phyloP scores from a whole-genome alignment of 2,888 invertebrate genomes.

The Watsonalla binaria region DNA sequence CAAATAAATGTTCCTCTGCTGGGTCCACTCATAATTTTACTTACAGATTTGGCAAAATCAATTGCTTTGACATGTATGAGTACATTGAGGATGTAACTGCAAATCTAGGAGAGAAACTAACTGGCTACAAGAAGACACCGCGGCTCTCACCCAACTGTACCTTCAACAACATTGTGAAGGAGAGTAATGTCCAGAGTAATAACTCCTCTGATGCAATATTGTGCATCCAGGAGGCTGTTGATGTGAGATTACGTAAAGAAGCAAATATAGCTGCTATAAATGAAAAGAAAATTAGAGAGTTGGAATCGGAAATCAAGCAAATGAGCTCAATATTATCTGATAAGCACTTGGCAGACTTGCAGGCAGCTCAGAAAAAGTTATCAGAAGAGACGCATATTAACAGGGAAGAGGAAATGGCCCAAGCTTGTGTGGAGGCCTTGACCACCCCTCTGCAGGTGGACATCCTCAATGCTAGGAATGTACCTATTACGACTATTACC shows the following conservation, averaged over 20 bases:
- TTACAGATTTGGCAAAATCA: slow-evolving; percentile 80
- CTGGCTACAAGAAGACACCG: slow-evolving; percentile 63
- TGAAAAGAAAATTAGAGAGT: slow-evolving; percentile 59
- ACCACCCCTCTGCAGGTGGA: slow-evolving; percentile 49
- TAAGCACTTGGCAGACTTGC: slow-evolving; percentile 54
- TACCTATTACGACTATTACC: slow-evolving; percentile 41
- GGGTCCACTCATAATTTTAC: slow-evolving; percentile 80
- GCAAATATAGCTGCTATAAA: slow-evolving; percentile 62
- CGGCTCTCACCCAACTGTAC: slow-evolving; percentile 52
- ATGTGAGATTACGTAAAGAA: slow-evolving; percentile 56
- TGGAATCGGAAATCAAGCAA: slow-evolving; percentile 68
- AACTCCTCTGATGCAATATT: slow-evolving; percentile 63
- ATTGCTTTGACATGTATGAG: slow-evolving; percentile 74
- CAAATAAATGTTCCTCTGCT: slow-evolving; percentile 67
- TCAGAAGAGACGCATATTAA: slow-evolving; percentile 47
- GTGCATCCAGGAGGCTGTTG: slow-evolving; percentile 64
- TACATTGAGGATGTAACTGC: slow-evolving; percentile 74
- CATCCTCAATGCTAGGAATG: slow-evolving; percentile 49
- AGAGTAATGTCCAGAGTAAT: slow-evolving; percentile 57
- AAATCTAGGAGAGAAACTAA: slow-evolving; percentile 73
- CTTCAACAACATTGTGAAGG: slow-evolving; percentile 63
- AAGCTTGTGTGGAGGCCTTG: slow-evolving; percentile 61
- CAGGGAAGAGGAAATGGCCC: slow-evolving; percentile 59
- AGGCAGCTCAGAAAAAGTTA: slow-evolving; percentile 45
- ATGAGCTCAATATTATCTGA: slow-evolving; percentile 65